Evolutionary conservation across 2,113 vertebrate species (phyloP), one percentile per base, ranked within the genome.

Genomic region (Dendrocopos noguchii): DNA sequence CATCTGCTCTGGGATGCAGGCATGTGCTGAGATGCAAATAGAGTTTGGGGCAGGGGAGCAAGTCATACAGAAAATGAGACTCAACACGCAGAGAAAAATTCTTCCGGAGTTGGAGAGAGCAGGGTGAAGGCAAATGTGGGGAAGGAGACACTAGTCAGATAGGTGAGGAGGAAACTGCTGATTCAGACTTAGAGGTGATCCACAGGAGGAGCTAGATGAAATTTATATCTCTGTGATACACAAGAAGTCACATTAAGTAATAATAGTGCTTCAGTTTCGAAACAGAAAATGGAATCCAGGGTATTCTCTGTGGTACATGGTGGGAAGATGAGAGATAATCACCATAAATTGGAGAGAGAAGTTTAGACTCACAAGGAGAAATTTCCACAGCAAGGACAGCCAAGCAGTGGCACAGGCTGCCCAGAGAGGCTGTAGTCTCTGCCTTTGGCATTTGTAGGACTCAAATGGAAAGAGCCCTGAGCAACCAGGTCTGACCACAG

Each of bases 131-230:
- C 8, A 56, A 60, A 39, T 4, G 14, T 4, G 24, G 11, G 8
- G 36, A 34, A 52, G 47, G 47, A 75, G n/a, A 75, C 9, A 59
- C 28, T 17, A 42, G 19, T 42, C 60, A 42, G 22, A 19, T 14
- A 5, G 50, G n/a, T 44, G 36, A 6, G 42, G 28, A 70, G 17
- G 39, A 55, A 64, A 57, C 0, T 0, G 0, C 21, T 53, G 12
- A 5, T 52, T 90, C 60, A 73, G 33, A 57, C n/a, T 83, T 47
- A 70, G 39, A 75, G 11, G 31, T 46, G 56, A 55, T 29, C 46
- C 53, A 42, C 33, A 64, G 65, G 14, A 78, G 21, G 29, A 78
- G 80, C 57, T 75, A 47, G 33, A 44, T 33, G 50, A 36, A 74
- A 92, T 55, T 39, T 39, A 46, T 20, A 59, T 65, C 24, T 77